A percentile compares a stretch with the other conserved stretches of the same genome.
phyloP scores from a whole-genome alignment of 1,140 invertebrate genomes.

The Planococcus citri region DNA sequence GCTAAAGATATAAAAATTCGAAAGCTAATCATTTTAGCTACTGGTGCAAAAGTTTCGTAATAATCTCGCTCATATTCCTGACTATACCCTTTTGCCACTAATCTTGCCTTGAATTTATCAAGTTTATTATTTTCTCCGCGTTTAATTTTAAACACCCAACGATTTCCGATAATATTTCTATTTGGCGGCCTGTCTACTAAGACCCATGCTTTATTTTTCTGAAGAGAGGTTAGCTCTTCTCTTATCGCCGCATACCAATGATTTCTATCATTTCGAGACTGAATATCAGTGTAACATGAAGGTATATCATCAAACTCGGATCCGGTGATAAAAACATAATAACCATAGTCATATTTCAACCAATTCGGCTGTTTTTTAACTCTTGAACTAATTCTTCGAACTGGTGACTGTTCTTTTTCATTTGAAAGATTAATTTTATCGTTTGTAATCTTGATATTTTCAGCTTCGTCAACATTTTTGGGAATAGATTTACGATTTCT shows the following conservation, averaged over 20 bases:
- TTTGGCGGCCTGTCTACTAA: constrained; percentile 14
- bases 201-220: constrained; percentile 22
- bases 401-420: too few species aligned
- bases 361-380: too few species aligned
- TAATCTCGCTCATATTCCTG: constrained; percentile 30
- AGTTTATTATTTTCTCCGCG: constrained; percentile 22
- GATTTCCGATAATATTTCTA: constrained; percentile 17
- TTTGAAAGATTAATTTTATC: too few species aligned
- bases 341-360: too few species aligned
- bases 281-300: constrained; percentile 9
- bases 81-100: constrained; percentile 29
- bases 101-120: constrained; percentile 26
- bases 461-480: too few species aligned
- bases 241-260: constrained; percentile 25
- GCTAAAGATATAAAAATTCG: constrained; percentile 33
- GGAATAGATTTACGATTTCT: too few species aligned
- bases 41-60: constrained; percentile 33
- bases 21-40: constrained; percentile 32
- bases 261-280: constrained; percentile 23
- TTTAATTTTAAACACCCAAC: constrained; percentile 28
- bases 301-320: neutral
- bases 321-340: neutral
- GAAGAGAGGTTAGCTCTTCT: constrained; percentile 26
- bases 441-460: too few species aligned
- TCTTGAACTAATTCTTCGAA: too few species aligned